phyloP scores from a whole-genome alignment of 2,888 invertebrate genomes.

The Zaprionus obscuricornis region DNA sequence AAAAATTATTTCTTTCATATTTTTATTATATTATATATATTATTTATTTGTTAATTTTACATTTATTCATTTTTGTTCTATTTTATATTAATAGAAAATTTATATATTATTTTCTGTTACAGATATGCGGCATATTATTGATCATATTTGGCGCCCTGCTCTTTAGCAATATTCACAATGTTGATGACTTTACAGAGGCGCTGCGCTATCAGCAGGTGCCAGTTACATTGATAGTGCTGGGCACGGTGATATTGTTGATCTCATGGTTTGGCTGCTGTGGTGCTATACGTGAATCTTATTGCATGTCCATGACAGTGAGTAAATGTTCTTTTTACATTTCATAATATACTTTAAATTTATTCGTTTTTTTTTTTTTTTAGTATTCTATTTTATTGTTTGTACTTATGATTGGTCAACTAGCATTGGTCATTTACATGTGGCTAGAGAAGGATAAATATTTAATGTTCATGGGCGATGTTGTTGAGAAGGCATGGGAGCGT shows the following conservation, averaged over 20 bases:
- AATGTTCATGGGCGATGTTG: conserved; percentile 84
- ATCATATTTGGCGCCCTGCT: conserved; percentile 88
- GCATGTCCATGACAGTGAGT: conserved; percentile 93
- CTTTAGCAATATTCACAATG: conserved; percentile 86
- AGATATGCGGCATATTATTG: conserved; percentile 89
- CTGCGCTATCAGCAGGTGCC: conserved; percentile 86
- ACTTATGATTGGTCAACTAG: conserved; percentile 90
- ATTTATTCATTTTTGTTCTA: too few relatives aligned
- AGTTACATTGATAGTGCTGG: conserved; percentile 88
- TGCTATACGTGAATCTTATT: conserved; percentile 93
- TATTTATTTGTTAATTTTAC: not conserved
- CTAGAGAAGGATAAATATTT: conserved; percentile 86
- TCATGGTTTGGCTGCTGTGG: conserved; percentile 97
- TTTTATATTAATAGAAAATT: too few relatives aligned
- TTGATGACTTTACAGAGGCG: conserved; percentile 84
- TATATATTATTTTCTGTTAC: too few relatives aligned
- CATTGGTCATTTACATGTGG: conserved; percentile 89
- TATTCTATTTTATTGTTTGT: conserved; percentile 89
- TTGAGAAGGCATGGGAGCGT: conserved; percentile 84
- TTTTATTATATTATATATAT: not conserved
- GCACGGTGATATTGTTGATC: conserved; percentile 89
- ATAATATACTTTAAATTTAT: not conserved
- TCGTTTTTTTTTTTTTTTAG: conserved; percentile 82
- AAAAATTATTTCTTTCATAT: too few relatives aligned
- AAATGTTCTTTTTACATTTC: not conserved